Evolutionary conservation across 2,888 invertebrate species (phyloP).

Genomic region (Geophilus truncorum): DNA sequence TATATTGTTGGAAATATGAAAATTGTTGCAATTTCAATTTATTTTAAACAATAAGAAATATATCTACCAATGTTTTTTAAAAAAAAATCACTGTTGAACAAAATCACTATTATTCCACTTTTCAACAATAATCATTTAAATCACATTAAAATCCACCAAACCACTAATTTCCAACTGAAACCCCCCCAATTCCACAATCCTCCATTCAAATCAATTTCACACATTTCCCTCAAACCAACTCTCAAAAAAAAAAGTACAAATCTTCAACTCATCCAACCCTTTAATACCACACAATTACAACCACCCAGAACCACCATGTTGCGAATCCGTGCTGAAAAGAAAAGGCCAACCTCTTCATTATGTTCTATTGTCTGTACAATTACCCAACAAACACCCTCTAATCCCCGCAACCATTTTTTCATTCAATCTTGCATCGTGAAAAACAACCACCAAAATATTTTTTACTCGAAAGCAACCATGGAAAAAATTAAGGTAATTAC

Average conservation of each 20-base stretch:
- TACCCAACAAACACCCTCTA: neutral
- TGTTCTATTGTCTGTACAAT: neutral
- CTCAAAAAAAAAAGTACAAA: no score
- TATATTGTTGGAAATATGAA: no score
- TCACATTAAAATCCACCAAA: no score
- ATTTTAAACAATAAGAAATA: no score
- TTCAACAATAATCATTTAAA: no score
- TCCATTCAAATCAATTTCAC: neutral
- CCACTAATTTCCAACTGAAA: no score
- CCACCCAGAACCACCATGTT: neutral
- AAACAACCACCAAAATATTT: neutral
- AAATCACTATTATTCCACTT: no score
- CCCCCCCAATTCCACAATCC: neutral
- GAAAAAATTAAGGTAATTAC: neutral
- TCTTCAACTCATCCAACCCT: neutral
- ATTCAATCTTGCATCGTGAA: neutral
- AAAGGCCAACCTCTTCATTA: conserved; percentile 1
- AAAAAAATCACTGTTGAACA: no score
- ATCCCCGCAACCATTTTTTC: neutral
- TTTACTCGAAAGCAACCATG: neutral
- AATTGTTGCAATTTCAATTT: no score
- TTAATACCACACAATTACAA: neutral
- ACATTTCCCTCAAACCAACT: neutral
- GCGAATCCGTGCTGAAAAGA: neutral
- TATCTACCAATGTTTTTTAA: no score